Conservation (phyloP, 1,140 invertebrate species). For the Vanessa tameamea region DNA sequence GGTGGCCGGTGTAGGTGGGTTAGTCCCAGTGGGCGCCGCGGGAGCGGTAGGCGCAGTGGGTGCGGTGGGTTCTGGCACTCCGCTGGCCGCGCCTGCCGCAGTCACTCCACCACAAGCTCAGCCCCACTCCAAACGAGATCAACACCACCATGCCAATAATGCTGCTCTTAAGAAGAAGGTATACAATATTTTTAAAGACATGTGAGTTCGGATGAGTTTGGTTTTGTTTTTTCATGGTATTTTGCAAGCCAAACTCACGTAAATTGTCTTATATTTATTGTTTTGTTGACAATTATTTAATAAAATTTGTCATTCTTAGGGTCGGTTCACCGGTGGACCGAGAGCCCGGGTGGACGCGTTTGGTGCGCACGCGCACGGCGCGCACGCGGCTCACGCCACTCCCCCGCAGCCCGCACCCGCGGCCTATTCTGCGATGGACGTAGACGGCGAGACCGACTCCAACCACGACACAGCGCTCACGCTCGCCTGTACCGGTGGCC, state of each 20-base stretch:
- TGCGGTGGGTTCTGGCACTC: constrained; percentile 18
- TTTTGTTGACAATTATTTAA: neutral
- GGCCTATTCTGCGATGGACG: constrained; percentile 88
- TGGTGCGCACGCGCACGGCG: constrained; percentile 53
- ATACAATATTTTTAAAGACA: neutral
- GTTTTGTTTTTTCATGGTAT: no score
- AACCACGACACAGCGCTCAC: constrained; percentile 99
- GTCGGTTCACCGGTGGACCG: constrained; percentile 48
- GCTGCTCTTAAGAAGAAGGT: constrained; percentile 66
- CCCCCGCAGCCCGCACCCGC: constrained; percentile 77
- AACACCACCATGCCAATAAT: constrained; percentile 52
- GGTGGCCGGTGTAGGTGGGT: constrained; percentile 22
- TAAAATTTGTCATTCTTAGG: constrained; percentile 31
- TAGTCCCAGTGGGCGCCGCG: constrained; percentile 17
- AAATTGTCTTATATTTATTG: no score
- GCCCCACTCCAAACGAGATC: constrained; percentile 56
- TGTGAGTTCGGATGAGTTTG: no score
- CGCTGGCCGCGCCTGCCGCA: constrained; percentile 26
- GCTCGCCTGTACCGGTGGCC: constrained; percentile 97
- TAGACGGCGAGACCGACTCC: constrained; percentile 98
- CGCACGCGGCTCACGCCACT: constrained; percentile 74
- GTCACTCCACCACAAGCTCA: constrained; percentile 40
- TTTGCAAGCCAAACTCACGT: no score
- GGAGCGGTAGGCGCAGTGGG: constrained; percentile 20
- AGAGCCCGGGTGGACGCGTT: constrained; percentile 41